Evolutionary conservation across 2,797 vertebrate genomes (phyloP), one percentile per base, ranked within the genome.

Genomic region (Chaenodraco wilsoni): DNA sequence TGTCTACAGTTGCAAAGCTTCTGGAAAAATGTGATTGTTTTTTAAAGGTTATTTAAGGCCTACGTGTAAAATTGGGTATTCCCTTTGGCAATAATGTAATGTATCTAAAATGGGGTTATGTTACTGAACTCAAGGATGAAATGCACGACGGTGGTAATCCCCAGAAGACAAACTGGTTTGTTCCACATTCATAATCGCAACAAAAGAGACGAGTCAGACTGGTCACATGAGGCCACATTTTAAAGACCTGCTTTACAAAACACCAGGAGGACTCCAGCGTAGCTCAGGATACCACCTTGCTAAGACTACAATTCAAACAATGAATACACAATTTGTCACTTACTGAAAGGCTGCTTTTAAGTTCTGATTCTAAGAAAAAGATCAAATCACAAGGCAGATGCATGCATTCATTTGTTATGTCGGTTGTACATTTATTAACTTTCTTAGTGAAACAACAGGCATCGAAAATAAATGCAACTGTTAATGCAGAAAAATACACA

Each of bases 111-210:
- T 19, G 4, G 54, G 45, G 31, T 27, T 16, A 2, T 23, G 40
- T 63, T 2, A 5, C 15, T 59, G 21, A 78, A 40, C 9, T 27
- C 0, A 3, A 52, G 51, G 61, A 50, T 79, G 63, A 54, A n/a
- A 74, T 45, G 17, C 19, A 27, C 13, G 56, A 33, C 33, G 55
- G 16, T 33, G 12, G 33, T 55, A 31, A 52, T 33, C 48, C 23
- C 10, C 12, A 1, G n/a, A 21, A 8, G 21, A 21, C 13, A 46
- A 65, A 60, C 65, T 31, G 27, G 71, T 74, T 76, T 68, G 31
- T 60, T 49, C 31, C 46, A 4, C 2, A 15, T 6, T 13, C 5
- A 27, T 37, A n/a, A 17, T 52, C 45, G 14, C 11, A 63, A 63
- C 54, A 51, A 77, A 65, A 40, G 16, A 61, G 27, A 19, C 31